Percentiles rank a stretch among this genome's conserved stretches.
These are phyloP conservation scores for Xylocopa sonorina DNA, from an alignment of 1,140 invertebrate species.

Conservation along the genomic window DNA sequence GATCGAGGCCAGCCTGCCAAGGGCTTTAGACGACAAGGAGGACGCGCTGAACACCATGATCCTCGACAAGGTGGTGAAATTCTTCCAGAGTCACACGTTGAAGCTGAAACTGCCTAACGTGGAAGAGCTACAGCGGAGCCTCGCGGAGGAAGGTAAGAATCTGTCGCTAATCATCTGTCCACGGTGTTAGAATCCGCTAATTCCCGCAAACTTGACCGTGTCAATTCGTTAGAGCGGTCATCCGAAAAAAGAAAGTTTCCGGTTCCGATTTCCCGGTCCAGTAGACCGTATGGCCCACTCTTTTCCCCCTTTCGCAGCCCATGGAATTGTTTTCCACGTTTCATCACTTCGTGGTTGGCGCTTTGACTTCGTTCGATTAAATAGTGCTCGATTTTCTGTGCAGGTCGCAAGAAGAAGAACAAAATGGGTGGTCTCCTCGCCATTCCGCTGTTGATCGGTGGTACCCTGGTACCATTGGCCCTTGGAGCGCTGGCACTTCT, in stretches of 20 bases:
- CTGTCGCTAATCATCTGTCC: background rate
- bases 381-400: constrained; percentile 41
- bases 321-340: too few species aligned
- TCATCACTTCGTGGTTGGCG: too few species aligned
- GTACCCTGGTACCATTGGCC: constrained; percentile 89
- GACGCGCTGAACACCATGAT: constrained; percentile 88
- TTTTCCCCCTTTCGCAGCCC: background rate
- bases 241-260: constrained; percentile 30
- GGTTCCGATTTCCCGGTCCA: constrained; percentile 26
- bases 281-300: constrained; percentile 39
- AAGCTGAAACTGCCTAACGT: constrained; percentile 88
- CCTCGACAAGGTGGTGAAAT: constrained; percentile 87
- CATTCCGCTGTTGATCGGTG: constrained; percentile 89
- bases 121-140: constrained; percentile 84
- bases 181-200: rapidly evolving
- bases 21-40: constrained; percentile 87
- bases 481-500: constrained; percentile 90
- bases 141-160: constrained; percentile 81
- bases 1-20: constrained; percentile 86
- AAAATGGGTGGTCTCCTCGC: constrained; percentile 87
- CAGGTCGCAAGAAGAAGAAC: constrained; percentile 86
- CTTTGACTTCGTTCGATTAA: background rate
- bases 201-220: background rate
- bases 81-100: constrained; percentile 89
- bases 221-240: background rate